Evolutionary conservation across 2,113 vertebrate species (phyloP).

Genomic region (Prionailurus viverrinus): DNA sequence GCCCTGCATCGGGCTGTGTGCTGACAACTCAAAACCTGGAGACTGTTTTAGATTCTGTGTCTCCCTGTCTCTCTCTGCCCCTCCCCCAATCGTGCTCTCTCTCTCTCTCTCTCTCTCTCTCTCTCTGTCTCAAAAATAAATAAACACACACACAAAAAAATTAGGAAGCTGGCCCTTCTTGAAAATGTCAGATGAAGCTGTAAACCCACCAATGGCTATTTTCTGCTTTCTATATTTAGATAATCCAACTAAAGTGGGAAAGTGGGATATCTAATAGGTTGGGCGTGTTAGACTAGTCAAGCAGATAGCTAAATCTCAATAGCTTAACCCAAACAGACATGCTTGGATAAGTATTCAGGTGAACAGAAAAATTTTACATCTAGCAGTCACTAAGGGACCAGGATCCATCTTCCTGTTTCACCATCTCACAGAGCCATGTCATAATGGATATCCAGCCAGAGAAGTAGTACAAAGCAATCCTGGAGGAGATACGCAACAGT

Average conservation of each 20-base stretch:
- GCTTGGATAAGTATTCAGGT: neutral
- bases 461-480: neutral
- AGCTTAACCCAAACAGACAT: neutral
- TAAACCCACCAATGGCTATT: neutral
- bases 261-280: neutral
- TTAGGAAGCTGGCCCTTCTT: neutral
- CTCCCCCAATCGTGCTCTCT: too few relatives aligned
- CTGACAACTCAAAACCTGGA: too few relatives aligned
- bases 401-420: neutral
- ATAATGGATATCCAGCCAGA: neutral
- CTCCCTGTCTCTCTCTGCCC: too few relatives aligned
- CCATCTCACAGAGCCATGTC: neutral
- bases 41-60: too few relatives aligned
- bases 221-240: neutral
- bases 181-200: conserved; percentile 24
- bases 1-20: too few relatives aligned
- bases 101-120: too few relatives aligned
- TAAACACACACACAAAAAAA: too few relatives aligned
- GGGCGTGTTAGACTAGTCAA: neutral
- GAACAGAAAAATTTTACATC: neutral
- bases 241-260: neutral
- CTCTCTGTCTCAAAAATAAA: too few relatives aligned
- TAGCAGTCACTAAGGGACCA: neutral
- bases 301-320: neutral
- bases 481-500: neutral